phyloP scores from a whole-genome alignment of 2,797 vertebrate species.

The Chrysocyon brachyurus region DNA sequence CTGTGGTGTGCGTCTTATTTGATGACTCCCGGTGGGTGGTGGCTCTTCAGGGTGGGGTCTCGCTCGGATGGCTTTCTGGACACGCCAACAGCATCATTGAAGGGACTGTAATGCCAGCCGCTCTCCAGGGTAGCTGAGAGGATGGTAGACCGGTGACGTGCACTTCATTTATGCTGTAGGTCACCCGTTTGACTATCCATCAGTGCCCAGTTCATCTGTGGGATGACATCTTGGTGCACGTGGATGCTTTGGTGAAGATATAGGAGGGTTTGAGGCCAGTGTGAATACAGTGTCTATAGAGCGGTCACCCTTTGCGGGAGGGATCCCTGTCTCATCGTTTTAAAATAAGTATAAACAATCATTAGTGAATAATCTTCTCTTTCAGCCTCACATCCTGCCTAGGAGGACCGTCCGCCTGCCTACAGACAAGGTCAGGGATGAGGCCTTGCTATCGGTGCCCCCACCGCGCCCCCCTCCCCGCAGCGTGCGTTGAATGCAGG shows the following conservation, averaged over 20 bases:
- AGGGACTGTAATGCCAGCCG: neutral
- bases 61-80: neutral
- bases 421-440: neutral
- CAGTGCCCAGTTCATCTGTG: slow-evolving; percentile 65
- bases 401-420: neutral
- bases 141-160: slow-evolving; percentile 73
- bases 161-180: slow-evolving; percentile 78
- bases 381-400: neutral
- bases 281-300: neutral
- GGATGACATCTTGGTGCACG: neutral
- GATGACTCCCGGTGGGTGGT: neutral
- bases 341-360: neutral
- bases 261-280: neutral
- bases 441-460: accelerated
- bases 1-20: accelerated
- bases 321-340: accelerated
- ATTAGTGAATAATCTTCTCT: neutral
- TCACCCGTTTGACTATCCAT: slow-evolving; percentile 75
- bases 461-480: accelerated
- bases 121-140: slow-evolving; percentile 71
- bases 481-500: accelerated
- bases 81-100: neutral
- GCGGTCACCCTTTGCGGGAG: neutral
- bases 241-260: slow-evolving; percentile 6
- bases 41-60: neutral